Evolutionary conservation across 2,113 vertebrate species (phyloP), one percentile per base, ranked within the genome.

Genomic region (Calcarius ornatus): DNA sequence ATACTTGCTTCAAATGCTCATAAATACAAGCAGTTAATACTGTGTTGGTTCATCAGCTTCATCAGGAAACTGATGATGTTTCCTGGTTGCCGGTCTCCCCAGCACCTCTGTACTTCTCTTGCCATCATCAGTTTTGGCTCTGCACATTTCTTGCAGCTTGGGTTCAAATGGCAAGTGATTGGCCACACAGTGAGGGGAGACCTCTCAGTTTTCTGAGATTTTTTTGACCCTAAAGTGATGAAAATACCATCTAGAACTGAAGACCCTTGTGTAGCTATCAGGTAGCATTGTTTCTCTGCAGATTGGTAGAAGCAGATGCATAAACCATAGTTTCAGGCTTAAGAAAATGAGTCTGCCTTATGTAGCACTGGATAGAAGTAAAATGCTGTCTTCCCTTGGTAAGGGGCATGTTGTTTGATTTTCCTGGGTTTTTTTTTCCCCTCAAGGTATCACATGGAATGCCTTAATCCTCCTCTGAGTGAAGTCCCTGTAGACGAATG

Each of bases 401-500:
- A 73, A 79, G 30, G 33, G 86, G 23, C 38, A 42, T 9, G 2
- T 27, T 40, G 38, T 81, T 54, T 90, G 20, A 59, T 61, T 69
- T 48, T 25, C 31, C 17, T 8, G 45, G 3, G n/a, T n/a, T 19
- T 57, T 17, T 48, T 54, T 23, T 57, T 38, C 7, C 13, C 2
- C n/a, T 35, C 50, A 43, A 99, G 99, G 84, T 99, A 99, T 97
- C 99, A 99, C 95, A 99, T 99, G 99, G 99, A 99, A 88, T 99
- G 99, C 95, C 97, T 99, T 86, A 99, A 98, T 6, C 99, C 99
- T 30, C 98, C 99, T 6, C 97, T 99, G 69, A 98, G 98, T 88
- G 98, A 99, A 89, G 98, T 99, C 63, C 99, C 99, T 33, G 99
- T 99, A 15, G 98, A 99, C 54, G 99, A 99, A 87, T 99, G 99